Evolutionary conservation across 1,140 invertebrate genomes (phyloP).

Genomic region (Drosophila bocki): DNA sequence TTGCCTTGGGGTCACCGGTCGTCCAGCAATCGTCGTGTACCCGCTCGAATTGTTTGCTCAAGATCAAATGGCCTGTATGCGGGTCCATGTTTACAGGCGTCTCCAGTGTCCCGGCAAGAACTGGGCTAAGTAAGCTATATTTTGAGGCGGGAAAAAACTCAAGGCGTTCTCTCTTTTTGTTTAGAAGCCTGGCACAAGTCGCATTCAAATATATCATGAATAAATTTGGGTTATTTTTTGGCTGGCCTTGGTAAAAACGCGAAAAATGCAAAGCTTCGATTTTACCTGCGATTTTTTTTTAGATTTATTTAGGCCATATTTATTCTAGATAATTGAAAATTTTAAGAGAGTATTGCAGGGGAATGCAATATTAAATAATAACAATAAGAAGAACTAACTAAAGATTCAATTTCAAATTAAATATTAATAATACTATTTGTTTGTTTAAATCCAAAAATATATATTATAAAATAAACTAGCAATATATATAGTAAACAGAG

Average conservation of each 20-base stretch:
- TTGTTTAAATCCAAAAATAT: no score
- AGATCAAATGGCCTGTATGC: constrained; percentile 72
- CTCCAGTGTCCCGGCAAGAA: constrained; percentile 47
- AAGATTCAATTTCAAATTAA: no score
- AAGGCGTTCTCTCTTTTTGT: constrained; percentile 5
- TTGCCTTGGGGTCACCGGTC: constrained; percentile 44
- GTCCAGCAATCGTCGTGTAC: constrained; percentile 40
- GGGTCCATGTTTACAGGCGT: constrained; percentile 58
- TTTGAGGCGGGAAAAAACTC: constrained; percentile 5
- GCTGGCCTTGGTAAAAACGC: not conserved
- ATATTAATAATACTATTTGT: no score
- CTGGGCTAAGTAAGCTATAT: not conserved
- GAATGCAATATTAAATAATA: not conserved
- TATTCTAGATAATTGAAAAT: not conserved
- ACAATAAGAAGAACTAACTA: not conserved
- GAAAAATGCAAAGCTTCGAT: not conserved
- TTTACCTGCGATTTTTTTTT: not conserved
- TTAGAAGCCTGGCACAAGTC: not conserved
- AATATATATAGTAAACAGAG: not conserved
- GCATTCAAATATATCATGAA: constrained; percentile 48
- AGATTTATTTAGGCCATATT: not conserved
- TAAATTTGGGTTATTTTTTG: constrained; percentile 25
- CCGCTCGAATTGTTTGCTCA: constrained; percentile 73
- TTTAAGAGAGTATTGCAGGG: not conserved
- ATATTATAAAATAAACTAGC: not conserved